Evolutionary conservation across 1,140 invertebrate genomes (phyloP).

Genomic region (Magallana ariakensis): DNA sequence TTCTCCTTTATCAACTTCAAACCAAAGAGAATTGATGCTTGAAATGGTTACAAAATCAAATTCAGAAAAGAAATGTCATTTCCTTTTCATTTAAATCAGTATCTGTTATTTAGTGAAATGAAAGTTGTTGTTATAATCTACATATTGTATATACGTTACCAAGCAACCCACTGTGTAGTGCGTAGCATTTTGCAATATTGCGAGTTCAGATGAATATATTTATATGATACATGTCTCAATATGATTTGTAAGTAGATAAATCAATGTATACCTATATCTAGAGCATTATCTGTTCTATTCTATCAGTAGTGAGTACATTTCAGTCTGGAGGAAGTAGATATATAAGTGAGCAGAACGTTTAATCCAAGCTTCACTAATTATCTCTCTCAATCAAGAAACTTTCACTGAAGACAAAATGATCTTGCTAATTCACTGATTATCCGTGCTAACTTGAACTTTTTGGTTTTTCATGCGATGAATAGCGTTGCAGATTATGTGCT

Average conservation of each 20-base stretch:
- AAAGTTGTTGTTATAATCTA: too few species aligned
- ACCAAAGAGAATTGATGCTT: too few species aligned
- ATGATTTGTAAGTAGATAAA: neutral
- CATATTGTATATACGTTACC: too few species aligned
- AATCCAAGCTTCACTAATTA: slow-evolving; percentile 11
- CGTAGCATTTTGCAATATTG: neutral
- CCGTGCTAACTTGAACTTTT: slow-evolving; percentile 31
- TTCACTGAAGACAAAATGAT: slow-evolving; percentile 10
- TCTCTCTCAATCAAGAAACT: neutral
- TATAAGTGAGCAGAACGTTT: slow-evolving; percentile 1
- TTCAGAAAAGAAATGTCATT: too few species aligned
- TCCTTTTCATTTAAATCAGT: too few species aligned
- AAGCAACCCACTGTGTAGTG: neutral
- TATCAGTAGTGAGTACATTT: too few species aligned
- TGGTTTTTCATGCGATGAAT: slow-evolving; percentile 38
- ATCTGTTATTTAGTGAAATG: too few species aligned
- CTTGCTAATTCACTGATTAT: slow-evolving; percentile 18
- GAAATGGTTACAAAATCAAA: too few species aligned
- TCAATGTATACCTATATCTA: neutral
- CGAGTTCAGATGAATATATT: neutral
- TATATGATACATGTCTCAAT: neutral
- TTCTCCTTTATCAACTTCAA: too few species aligned
- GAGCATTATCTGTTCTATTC: too few species aligned
- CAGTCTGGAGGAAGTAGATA: neutral
- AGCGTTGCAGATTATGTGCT: slow-evolving; percentile 37